Evolutionary conservation across 2,113 vertebrate genomes (phyloP).

Genomic region (Chionis minor): DNA sequence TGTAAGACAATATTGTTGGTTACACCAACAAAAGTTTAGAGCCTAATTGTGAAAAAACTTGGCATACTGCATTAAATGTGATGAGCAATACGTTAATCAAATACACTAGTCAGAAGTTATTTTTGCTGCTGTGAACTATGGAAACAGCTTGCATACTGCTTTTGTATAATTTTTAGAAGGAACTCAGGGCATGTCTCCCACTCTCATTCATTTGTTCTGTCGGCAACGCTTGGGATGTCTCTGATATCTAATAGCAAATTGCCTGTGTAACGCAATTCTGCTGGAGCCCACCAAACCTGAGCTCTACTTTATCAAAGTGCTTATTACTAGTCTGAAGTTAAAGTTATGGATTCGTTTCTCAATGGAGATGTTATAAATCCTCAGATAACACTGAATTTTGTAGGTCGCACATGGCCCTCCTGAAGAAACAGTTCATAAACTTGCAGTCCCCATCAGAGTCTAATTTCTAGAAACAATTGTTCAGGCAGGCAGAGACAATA

Average conservation of each 20-base stretch:
- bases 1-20: background rate
- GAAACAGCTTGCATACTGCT: background rate
- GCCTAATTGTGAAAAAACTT: background rate
- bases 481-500: background rate
- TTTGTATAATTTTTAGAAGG: slow-evolving; percentile 12
- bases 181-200: background rate
- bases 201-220: background rate
- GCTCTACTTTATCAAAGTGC: slow-evolving; percentile 46
- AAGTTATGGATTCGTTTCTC: slow-evolving; percentile 29
- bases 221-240: background rate
- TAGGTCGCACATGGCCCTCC: background rate
- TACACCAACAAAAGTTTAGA: background rate
- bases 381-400: background rate
- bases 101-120: background rate
- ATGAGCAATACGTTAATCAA: background rate
- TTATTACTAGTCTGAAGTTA: slow-evolving; percentile 35
- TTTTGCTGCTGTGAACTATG: background rate
- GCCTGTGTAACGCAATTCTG: background rate
- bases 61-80: background rate
- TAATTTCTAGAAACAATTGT: slow-evolving; percentile 40
- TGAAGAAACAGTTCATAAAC: slow-evolving; percentile 17
- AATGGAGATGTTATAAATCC: slow-evolving; percentile 17
- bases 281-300: background rate
- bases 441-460: background rate
- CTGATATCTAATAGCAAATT: slow-evolving; percentile 26